Percentiles rank a stretch among this genome's conserved stretches.
These are phyloP conservation scores for Drosophila nr. medialis DNA, from an alignment of 2,888 invertebrate genomes.

Conservation along the genomic window DNA sequence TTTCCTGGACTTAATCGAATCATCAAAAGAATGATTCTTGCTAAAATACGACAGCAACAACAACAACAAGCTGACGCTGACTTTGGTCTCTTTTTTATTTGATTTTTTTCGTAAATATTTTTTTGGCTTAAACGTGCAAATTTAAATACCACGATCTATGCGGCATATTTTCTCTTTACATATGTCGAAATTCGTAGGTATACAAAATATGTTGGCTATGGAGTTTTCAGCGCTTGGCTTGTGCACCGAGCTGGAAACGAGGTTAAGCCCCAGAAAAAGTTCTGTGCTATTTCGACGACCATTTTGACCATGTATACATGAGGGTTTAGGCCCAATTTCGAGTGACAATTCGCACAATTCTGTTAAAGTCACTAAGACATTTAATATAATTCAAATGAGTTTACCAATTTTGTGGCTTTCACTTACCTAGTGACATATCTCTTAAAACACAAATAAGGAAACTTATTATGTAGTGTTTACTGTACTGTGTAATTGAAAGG, in stretches of 20 bases:
- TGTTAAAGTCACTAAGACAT: conserved; percentile 55
- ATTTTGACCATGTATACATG: neutral
- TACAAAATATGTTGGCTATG: conserved; percentile 16
- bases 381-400: conserved; percentile 44
- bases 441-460: neutral
- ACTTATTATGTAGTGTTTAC: neutral
- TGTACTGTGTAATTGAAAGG: neutral
- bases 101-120: neutral
- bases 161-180: conserved; percentile 36
- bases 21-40: conserved; percentile 48
- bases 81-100: conserved; percentile 30
- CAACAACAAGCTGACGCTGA: conserved; percentile 31
- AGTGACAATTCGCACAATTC: conserved; percentile 65
- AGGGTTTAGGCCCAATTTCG: neutral
- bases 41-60: conserved; percentile 16
- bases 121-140: conserved; percentile 61
- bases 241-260: conserved; percentile 59
- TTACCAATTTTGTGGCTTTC: conserved; percentile 22
- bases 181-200: conserved; percentile 31
- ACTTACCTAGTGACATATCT: conserved; percentile 11
- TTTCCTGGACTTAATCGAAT: conserved; percentile 65
- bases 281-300: conserved; percentile 4
- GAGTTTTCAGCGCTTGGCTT: conserved; percentile 32
- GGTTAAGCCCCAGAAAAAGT: conserved; percentile 55
- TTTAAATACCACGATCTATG: conserved; percentile 62